Percentiles rank a stretch among this genome's conserved stretches.
Evolutionary conservation across 2,888 invertebrate genomes (phyloP).

Genomic region (Microdon myrmicae): DNA sequence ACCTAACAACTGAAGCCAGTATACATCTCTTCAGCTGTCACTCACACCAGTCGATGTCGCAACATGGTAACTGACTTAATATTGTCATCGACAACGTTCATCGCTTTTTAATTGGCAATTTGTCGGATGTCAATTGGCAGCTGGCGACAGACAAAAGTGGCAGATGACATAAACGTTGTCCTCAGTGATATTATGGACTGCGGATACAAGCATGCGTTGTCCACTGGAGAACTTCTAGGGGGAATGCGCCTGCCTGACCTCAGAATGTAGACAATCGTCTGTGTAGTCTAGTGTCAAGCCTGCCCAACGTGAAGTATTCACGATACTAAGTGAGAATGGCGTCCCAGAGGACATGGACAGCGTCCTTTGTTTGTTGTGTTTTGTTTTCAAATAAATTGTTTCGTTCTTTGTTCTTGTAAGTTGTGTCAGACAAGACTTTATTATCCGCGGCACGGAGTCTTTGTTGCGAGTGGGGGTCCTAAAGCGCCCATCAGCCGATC

Average conservation of each 20-base stretch:
- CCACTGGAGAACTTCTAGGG: too few relatives aligned
- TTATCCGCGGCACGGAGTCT: conserved; percentile 6
- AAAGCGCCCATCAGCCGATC: conserved; percentile 30
- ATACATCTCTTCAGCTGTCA: too few relatives aligned
- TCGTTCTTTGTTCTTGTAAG: neutral
- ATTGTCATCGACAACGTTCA: conserved; percentile 23
- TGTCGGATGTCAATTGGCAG: conserved; percentile 40
- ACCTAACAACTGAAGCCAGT: too few relatives aligned
- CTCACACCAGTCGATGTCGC: too few relatives aligned
- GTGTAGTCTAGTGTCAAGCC: conserved; percentile 4
- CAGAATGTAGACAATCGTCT: conserved; percentile 27
- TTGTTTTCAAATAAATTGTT: too few relatives aligned
- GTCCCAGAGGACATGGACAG: conserved; percentile 24
- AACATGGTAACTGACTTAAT: conserved; percentile 29
- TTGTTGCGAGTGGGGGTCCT: conserved; percentile 13
- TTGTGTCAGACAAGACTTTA: conserved; percentile 21
- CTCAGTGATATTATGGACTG: conserved; percentile 17
- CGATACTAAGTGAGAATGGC: conserved; percentile 43
- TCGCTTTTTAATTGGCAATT: conserved; percentile 45
- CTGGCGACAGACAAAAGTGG: conserved; percentile 37
- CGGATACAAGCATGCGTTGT: too few relatives aligned
- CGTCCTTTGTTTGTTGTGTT: conserved; percentile 11
- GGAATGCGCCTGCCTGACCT: conserved; percentile 43
- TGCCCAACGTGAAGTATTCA: conserved; percentile 24
- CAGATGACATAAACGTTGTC: conserved; percentile 43